Percentiles rank a stretch among this genome's conserved stretches.
Evolutionary conservation across 2,113 vertebrate species (phyloP).

Genomic region (Hydrolagus affinis): DNA sequence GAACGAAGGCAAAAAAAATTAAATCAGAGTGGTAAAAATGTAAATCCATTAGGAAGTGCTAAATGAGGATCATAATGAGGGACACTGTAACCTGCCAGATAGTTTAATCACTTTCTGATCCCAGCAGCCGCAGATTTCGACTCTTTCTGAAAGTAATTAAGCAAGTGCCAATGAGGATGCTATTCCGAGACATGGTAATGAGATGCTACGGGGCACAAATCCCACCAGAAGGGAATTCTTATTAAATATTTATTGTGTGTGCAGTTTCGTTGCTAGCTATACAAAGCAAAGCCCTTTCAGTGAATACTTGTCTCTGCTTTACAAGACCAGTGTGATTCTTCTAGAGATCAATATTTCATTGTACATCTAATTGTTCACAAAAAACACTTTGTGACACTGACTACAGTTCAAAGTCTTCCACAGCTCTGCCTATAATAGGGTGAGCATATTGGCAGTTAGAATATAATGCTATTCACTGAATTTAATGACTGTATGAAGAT

Average conservation of each 20-base stretch:
- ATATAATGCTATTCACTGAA: slow-evolving; percentile 63
- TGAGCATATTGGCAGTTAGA: slow-evolving; percentile 61
- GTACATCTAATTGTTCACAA: slow-evolving; percentile 33
- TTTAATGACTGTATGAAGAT: slow-evolving; percentile 77
- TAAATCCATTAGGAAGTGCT: slow-evolving; percentile 62
- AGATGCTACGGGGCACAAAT: slow-evolving; percentile 61
- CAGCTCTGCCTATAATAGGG: slow-evolving; percentile 62
- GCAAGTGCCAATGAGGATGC: slow-evolving; percentile 67
- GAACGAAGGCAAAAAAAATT: neutral
- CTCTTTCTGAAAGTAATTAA: slow-evolving; percentile 74
- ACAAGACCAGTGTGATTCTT: slow-evolving; percentile 9
- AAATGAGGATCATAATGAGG: slow-evolving; percentile 71
- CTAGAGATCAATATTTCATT: slow-evolving; percentile 30
- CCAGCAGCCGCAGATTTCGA: slow-evolving; percentile 62
- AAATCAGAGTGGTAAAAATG: slow-evolving; percentile 34
- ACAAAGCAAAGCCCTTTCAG: slow-evolving; percentile 56
- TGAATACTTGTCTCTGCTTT: slow-evolving; percentile 48
- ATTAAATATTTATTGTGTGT: slow-evolving; percentile 76
- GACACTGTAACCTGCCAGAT: slow-evolving; percentile 63
- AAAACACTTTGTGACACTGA: slow-evolving; percentile 44
- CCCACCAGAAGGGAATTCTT: slow-evolving; percentile 63
- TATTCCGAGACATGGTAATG: slow-evolving; percentile 67
- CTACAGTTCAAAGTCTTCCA: slow-evolving; percentile 53
- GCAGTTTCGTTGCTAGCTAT: slow-evolving; percentile 55
- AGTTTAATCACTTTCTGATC: slow-evolving; percentile 76